Percentiles rank a stretch among this genome's conserved stretches.
These are phyloP conservation scores for Emydura subglobosa DNA, from an alignment of 2,113 vertebrate species.

Conservation along the genomic window DNA sequence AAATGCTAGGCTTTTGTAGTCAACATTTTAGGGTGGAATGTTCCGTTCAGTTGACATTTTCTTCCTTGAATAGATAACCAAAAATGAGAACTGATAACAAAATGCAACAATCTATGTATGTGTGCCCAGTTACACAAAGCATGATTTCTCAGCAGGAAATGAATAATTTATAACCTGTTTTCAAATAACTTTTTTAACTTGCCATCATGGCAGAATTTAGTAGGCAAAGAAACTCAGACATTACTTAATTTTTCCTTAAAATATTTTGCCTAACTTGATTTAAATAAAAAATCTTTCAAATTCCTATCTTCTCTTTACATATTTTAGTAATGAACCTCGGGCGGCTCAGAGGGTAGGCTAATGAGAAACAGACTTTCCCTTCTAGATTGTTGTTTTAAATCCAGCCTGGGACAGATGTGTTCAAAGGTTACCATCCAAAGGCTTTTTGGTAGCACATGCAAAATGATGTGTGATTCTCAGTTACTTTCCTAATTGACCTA, in stretches of 20 bases:
- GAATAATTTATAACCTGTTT: not conserved
- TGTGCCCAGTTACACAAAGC: not conserved
- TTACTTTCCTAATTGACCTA: not conserved
- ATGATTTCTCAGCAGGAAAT: not conserved
- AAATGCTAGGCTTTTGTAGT: not conserved
- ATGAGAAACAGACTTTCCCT: not conserved
- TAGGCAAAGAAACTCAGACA: not conserved
- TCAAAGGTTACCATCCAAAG: not conserved
- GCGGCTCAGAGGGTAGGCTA: not conserved
- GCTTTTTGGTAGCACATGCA: not conserved
- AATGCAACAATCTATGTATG: constrained; percentile 29
- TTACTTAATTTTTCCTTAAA: too few relatives aligned
- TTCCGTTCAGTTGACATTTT: constrained; percentile 35
- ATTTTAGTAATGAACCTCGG: constrained; percentile 6
- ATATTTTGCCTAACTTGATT: not conserved
- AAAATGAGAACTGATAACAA: constrained; percentile 53
- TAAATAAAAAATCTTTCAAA: not conserved
- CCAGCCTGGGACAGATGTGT: not conserved
- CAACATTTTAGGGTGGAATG: constrained; percentile 31
- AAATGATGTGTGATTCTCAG: not conserved
- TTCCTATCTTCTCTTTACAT: constrained; percentile 1
- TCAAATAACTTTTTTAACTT: not conserved
- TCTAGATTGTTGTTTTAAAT: not conserved
- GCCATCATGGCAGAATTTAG: not conserved
- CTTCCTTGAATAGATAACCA: constrained; percentile 26